Evolutionary conservation across 2,113 vertebrate species (phyloP), one percentile per base, ranked within the genome.

Genomic region (Albula glossodonta): DNA sequence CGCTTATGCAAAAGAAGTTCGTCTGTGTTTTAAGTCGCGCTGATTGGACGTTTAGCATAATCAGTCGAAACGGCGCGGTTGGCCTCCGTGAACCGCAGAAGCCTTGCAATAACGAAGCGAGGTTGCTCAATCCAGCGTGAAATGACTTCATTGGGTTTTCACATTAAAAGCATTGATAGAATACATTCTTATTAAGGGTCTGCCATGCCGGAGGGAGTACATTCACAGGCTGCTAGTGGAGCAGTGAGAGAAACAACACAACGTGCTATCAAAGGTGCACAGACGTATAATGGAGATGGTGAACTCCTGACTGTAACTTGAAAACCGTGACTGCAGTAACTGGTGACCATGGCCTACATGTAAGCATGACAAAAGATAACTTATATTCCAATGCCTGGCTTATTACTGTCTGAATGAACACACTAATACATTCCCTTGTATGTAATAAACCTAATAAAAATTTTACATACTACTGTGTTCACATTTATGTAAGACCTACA

Each of bases 71-170:
- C 51, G 41, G 78, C 66, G 56, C 51, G 80, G 87, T 85, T 80
- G 60, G 49, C 90, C 12, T 57, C 87, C 85, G 84, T 91, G 92
- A 93, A 88, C 93, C 91, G 89, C 88, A 90, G 87, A 92, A 92
- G 92, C 90, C 92, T 83, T 88, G 92, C 92, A 93, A 93, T 94
- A 94, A 94, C 90, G 91, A 93, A 90, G 88, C 88, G 92, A 94
- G 93, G 93, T 95, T 95, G 94, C 91, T 94, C 94, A 95, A 94
- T 92, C 91, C 90, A 88, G 91, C 93, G 93, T 95, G 94, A 96
- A 96, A 96, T 95, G 91, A 95, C 94, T 96, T 94, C 93, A 94
- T 95, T 93, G 91, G 92, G 83, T 93, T 95, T 95, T 94, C 91
- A 93, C 93, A 95, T 94, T 96, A 95, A 94, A 93, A 94, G 90